phyloP scores from a whole-genome alignment of 2,888 invertebrate genomes.

The Heteromurus nitidus region DNA sequence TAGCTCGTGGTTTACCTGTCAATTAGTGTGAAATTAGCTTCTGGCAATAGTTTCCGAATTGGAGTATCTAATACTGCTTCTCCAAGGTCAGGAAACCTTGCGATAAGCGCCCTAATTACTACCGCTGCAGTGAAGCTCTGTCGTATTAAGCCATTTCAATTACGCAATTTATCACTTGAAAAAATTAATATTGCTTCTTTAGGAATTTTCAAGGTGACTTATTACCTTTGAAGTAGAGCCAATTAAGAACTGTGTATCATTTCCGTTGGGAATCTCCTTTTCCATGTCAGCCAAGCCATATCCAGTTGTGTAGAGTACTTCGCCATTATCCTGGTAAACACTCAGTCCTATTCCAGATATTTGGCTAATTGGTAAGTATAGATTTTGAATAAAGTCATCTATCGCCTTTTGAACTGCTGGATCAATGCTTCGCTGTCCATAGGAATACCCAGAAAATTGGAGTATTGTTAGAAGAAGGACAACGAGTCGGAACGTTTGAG shows the following conservation, averaged over 20 bases:
- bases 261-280: constrained; percentile 38
- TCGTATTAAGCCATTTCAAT: not conserved
- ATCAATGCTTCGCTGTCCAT: constrained; percentile 2
- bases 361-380: constrained; percentile 40
- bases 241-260: constrained; percentile 54
- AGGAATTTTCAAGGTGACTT: not conserved
- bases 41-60: constrained; percentile 48
- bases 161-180: not conserved
- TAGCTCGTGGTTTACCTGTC: constrained; percentile 56
- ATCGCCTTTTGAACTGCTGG: constrained; percentile 5
- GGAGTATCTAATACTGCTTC: constrained; percentile 59
- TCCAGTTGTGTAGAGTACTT: constrained; percentile 43
- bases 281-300: constrained; percentile 56
- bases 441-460: too few species aligned
- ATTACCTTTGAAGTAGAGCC: constrained; percentile 67
- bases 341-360: constrained; percentile 47
- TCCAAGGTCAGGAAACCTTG: constrained; percentile 62
- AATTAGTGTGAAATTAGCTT: constrained; percentile 38
- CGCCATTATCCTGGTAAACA: constrained; percentile 40
- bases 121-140: constrained; percentile 45
- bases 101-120: constrained; percentile 48
- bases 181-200: not conserved
- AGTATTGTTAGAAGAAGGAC: too few species aligned
- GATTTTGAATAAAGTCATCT: constrained; percentile 25
- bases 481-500: too few species aligned